phyloP scores from a whole-genome alignment of 2,797 vertebrate species.

The Myotis findleyi region DNA sequence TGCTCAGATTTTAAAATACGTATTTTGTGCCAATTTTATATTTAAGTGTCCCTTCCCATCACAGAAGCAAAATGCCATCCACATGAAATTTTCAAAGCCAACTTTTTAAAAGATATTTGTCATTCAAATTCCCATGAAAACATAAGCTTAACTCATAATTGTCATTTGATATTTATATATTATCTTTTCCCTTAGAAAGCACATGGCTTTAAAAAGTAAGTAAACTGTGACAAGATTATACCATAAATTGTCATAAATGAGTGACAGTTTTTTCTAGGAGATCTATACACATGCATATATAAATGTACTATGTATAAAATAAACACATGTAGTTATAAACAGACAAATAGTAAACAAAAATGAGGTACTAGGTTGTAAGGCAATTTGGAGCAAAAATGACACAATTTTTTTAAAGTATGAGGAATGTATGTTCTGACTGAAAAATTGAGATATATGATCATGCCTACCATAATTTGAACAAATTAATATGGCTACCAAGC shows the following conservation, averaged over 20 bases:
- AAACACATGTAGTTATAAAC: slow-evolving; percentile 34
- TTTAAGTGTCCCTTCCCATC: slow-evolving; percentile 47
- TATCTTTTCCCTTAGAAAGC: slow-evolving; percentile 55
- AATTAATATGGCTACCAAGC: slow-evolving; percentile 69
- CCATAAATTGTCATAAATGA: slow-evolving; percentile 50
- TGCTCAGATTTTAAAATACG: not conserved
- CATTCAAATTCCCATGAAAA: slow-evolving; percentile 72
- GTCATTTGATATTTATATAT: slow-evolving; percentile 58
- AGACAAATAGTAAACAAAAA: slow-evolving; percentile 32
- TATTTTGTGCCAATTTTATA: slow-evolving; percentile 54
- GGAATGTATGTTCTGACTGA: not conserved
- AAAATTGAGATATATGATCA: slow-evolving; percentile 68
- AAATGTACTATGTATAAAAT: slow-evolving; percentile 28
- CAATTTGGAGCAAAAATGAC: slow-evolving; percentile 47
- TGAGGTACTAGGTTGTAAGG: not conserved
- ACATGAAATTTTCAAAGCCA: slow-evolving; percentile 59
- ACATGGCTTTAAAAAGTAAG: slow-evolving; percentile 60
- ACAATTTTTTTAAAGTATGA: not conserved
- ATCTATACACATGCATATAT: not conserved
- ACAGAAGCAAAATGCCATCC: slow-evolving; percentile 64
- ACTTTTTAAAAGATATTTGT: slow-evolving; percentile 61
- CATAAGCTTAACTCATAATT: slow-evolving; percentile 46
- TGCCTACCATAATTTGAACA: slow-evolving; percentile 34
- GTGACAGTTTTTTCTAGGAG: not conserved
- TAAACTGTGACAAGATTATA: slow-evolving; percentile 54